These are phyloP conservation scores for Tautogolabrus adspersus DNA, from an alignment of 2,113 vertebrate species.

Conservation along the genomic window DNA sequence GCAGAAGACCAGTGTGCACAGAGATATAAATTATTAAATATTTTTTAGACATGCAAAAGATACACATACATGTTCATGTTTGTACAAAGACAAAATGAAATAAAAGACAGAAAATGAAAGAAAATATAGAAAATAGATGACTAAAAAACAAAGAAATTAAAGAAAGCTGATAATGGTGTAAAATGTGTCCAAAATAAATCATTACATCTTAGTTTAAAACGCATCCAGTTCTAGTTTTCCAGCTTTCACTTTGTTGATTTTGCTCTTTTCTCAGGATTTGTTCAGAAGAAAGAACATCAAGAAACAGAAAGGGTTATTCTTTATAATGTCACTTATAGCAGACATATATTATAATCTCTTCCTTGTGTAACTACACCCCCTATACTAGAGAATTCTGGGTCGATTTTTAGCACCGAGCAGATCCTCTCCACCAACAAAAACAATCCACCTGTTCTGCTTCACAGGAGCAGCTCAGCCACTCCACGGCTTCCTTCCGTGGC, in stretches of 20 bases:
- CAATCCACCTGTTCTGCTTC: slow-evolving; percentile 76
- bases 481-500: slow-evolving; percentile 69
- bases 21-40: too few relatives aligned
- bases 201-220: too few relatives aligned
- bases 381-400: neutral
- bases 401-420: slow-evolving; percentile 35
- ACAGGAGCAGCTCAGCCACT: slow-evolving; percentile 61
- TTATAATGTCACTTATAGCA: neutral
- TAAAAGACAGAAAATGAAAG: neutral
- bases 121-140: neutral
- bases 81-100: neutral
- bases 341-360: neutral
- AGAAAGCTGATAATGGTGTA: neutral
- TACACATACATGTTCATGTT: too few relatives aligned
- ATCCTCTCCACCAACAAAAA: slow-evolving; percentile 43
- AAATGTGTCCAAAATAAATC: too few relatives aligned
- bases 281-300: too few relatives aligned
- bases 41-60: neutral
- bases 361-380: neutral
- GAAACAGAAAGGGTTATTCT: neutral
- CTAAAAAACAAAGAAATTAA: neutral
- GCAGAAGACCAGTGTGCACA: too few relatives aligned
- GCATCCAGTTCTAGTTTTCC: too few relatives aligned
- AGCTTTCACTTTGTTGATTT: too few relatives aligned
- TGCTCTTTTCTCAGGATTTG: too few relatives aligned